Percentiles rank a stretch among this genome's conserved stretches.
phyloP scores from a whole-genome alignment of 2,888 invertebrate genomes.

The Alentia gelatinosa region DNA sequence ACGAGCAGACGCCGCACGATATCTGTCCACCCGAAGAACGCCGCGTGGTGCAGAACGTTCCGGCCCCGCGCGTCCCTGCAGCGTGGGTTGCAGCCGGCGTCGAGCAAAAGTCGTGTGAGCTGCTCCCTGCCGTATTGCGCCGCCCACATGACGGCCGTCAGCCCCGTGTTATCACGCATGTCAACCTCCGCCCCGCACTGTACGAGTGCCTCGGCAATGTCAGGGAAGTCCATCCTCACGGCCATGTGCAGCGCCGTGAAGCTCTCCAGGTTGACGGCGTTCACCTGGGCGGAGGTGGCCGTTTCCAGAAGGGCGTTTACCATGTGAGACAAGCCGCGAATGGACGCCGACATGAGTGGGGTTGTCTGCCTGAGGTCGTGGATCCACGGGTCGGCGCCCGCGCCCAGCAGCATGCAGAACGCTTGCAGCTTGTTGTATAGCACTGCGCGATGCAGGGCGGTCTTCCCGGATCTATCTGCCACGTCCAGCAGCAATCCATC shows the following conservation, averaged over 20 bases:
- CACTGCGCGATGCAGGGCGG: not conserved
- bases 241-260: conserved; percentile 6
- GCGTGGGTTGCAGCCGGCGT: conserved; percentile 65
- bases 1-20: not conserved
- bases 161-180: conserved; percentile 68
- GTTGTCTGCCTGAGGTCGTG: not conserved
- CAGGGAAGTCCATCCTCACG: not conserved
- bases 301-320: not conserved
- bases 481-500: not conserved
- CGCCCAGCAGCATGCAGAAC: not conserved
- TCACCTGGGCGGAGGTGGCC: not conserved
- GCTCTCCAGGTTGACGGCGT: not conserved
- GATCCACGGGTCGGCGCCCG: not conserved
- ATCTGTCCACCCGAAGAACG: conserved; percentile 19
- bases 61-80: conserved; percentile 1
- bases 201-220: conserved; percentile 63
- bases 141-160: conserved; percentile 69
- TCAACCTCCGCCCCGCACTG: conserved; percentile 69
- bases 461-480: not conserved
- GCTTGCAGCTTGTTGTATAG: not conserved
- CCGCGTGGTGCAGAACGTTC: conserved; percentile 13
- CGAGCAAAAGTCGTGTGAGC: conserved; percentile 64
- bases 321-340: not conserved
- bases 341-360: conserved; percentile 34
- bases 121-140: conserved; percentile 61